Evolutionary conservation across 2,888 invertebrate species (phyloP).

Genomic region (Cosmorhoe ocellata): DNA sequence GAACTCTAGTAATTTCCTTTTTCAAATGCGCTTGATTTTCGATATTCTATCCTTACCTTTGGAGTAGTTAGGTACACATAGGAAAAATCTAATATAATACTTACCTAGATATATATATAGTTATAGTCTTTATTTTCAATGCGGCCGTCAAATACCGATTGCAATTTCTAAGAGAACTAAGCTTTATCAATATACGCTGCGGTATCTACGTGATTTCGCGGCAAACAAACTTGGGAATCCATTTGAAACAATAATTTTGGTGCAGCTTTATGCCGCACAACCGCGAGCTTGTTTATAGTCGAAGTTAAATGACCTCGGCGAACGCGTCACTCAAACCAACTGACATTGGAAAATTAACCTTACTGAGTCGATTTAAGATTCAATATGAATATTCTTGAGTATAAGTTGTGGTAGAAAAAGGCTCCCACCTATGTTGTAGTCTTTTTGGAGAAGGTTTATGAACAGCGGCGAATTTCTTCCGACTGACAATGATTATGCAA

Average conservation of each 20-base stretch:
- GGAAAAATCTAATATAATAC: too few species aligned
- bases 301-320: conserved; percentile 52
- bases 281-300: conserved; percentile 52
- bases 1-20: not conserved
- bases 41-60: too few species aligned
- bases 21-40: not conserved
- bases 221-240: conserved; percentile 25
- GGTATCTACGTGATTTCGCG: conserved; percentile 22
- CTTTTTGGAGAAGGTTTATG: too few species aligned
- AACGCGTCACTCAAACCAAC: not conserved
- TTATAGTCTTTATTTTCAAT: too few species aligned
- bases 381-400: not conserved
- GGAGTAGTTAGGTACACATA: too few species aligned
- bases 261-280: conserved; percentile 39
- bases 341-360: not conserved
- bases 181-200: not conserved
- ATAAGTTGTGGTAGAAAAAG: too few species aligned
- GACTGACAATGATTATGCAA: too few species aligned
- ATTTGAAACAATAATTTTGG: conserved; percentile 51
- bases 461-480: too few species aligned
- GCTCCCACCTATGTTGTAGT: too few species aligned
- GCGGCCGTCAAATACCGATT: not conserved
- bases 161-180: not conserved
- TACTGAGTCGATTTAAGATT: not conserved
- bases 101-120: too few species aligned